A percentile compares a stretch with the other conserved stretches of the same genome.
Conservation (phyloP, 2,113 vertebrate genomes). For the Lophura nycthemera region DNA sequence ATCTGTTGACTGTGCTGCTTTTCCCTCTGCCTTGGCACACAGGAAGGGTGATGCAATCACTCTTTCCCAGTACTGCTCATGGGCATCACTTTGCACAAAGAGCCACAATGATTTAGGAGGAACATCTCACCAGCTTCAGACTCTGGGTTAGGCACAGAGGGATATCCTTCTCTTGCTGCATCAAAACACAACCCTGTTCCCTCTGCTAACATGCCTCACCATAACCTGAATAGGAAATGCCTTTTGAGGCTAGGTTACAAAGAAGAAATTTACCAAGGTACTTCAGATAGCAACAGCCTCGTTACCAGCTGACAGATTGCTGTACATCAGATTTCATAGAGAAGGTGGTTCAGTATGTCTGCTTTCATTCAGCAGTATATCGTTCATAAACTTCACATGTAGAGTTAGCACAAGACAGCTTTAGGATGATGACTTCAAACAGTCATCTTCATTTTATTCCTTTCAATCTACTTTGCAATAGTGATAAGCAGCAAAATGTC, state of each 20-base stretch:
- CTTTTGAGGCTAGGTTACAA: slow-evolving; percentile 11
- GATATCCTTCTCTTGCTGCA: neutral
- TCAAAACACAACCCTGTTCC: neutral
- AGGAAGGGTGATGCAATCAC: neutral
- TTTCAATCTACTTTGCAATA: neutral
- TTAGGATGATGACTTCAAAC: neutral
- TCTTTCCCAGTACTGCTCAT: neutral
- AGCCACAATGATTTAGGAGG: neutral
- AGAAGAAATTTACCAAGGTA: slow-evolving; percentile 12
- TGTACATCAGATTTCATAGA: neutral
- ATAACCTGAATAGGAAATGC: neutral
- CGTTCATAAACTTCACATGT: neutral
- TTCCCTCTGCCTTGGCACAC: neutral
- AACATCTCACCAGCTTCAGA: neutral
- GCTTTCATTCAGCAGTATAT: neutral
- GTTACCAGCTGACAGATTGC: slow-evolving; percentile 8
- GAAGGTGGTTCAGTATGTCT: neutral
- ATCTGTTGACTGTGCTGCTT: neutral
- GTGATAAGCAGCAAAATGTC: neutral
- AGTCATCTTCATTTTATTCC: neutral
- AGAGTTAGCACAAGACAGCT: neutral
- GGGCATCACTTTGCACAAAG: neutral
- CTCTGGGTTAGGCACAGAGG: neutral
- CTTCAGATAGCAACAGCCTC: neutral
- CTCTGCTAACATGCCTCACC: neutral